phyloP scores from a whole-genome alignment of 2,888 invertebrate genomes.

The Pyrgus malvae region DNA sequence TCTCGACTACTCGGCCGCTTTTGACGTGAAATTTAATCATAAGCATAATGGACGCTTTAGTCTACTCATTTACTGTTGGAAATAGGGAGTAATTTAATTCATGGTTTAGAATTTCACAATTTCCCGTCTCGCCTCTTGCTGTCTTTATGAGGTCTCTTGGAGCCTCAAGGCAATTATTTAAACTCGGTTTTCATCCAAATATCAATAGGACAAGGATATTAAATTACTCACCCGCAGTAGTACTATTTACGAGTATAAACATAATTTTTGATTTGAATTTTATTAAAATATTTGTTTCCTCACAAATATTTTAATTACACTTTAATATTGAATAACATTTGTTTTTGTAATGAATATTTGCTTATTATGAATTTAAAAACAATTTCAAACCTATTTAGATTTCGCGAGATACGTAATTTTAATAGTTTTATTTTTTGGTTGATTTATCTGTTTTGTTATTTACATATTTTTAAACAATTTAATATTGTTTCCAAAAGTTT shows the following conservation, averaged over 20 bases:
- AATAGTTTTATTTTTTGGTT: too few relatives aligned
- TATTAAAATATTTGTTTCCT: neutral
- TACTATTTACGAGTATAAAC: neutral
- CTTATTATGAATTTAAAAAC: too few relatives aligned
- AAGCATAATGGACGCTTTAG: slow-evolving; percentile 9
- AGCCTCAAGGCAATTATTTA: neutral
- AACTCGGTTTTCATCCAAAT: neutral
- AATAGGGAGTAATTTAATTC: slow-evolving; percentile 5
- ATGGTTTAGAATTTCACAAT: slow-evolving; percentile 7
- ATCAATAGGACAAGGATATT: neutral
- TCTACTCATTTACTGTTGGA: neutral
- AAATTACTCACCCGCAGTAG: neutral
- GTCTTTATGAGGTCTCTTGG: neutral
- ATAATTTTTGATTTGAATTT: neutral
- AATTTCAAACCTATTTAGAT: too few relatives aligned
- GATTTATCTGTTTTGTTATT: too few relatives aligned
- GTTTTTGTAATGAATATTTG: too few relatives aligned
- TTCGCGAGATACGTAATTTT: too few relatives aligned
- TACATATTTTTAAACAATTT: too few relatives aligned
- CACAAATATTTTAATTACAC: too few relatives aligned
- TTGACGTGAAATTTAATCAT: slow-evolving; percentile 11
- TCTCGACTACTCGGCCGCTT: slow-evolving; percentile 1
- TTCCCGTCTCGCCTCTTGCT: neutral
- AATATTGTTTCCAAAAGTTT: too few relatives aligned
- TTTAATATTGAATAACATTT: too few relatives aligned